These are phyloP conservation scores for Parnassius orleans DNA, from an alignment of 2,888 invertebrate species.

Conservation along the genomic window DNA sequence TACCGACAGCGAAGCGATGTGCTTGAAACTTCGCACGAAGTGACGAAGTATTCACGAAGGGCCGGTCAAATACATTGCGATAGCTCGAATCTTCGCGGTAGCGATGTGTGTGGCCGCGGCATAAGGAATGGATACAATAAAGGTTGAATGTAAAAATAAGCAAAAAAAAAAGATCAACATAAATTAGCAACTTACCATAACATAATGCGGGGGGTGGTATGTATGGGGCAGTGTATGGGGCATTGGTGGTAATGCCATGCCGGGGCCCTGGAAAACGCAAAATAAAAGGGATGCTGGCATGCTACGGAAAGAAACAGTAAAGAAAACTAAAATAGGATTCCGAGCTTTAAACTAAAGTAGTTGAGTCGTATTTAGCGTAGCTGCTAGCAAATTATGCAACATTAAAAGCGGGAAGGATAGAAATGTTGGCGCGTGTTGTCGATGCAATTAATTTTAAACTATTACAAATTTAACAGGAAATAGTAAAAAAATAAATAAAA, in stretches of 20 bases:
- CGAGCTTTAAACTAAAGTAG: slow-evolving; percentile 16
- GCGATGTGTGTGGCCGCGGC: too few species aligned
- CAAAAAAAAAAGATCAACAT: slow-evolving; percentile 36
- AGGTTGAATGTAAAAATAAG: slow-evolving; percentile 29
- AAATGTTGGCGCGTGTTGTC: slow-evolving; percentile 19
- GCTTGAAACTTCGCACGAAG: too few species aligned
- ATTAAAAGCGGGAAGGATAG: slow-evolving; percentile 34
- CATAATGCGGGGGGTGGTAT: slow-evolving; percentile 79
- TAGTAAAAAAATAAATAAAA: too few species aligned
- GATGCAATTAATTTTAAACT: too few species aligned
- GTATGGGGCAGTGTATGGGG: slow-evolving; percentile 78
- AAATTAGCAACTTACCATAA: slow-evolving; percentile 72
- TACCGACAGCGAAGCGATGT: too few species aligned
- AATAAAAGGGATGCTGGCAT: slow-evolving; percentile 65
- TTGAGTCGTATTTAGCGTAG: slow-evolving; percentile 16
- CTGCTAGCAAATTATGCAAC: slow-evolving; percentile 31
- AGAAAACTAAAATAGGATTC: slow-evolving; percentile 28
- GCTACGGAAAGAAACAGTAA: slow-evolving; percentile 62
- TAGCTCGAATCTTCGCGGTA: too few species aligned
- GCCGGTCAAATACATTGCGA: too few species aligned
- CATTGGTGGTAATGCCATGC: slow-evolving; percentile 77
- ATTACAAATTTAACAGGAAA: too few species aligned
- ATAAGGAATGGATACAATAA: background rate
- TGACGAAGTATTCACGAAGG: too few species aligned
- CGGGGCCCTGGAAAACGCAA: slow-evolving; percentile 78